Evolutionary conservation across 35 echinoderm and acorn worm species (phyloP).

Genomic region (Stichopus chloronotus): DNA sequence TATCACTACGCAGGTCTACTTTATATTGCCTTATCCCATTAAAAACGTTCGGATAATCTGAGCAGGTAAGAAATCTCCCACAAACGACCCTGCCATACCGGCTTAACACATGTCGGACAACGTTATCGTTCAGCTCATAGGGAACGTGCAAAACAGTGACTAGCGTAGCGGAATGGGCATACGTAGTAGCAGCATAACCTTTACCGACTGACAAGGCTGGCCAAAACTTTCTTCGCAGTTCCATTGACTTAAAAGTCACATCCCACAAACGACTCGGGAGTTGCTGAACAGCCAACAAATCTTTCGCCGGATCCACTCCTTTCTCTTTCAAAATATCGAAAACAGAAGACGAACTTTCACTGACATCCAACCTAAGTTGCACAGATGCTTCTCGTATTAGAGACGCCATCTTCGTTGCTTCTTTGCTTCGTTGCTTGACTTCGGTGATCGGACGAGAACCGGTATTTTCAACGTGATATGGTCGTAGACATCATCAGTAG

Average conservation of each 20-base stretch:
- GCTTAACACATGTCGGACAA: neutral
- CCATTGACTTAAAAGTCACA: too few relatives aligned
- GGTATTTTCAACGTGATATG: too few relatives aligned
- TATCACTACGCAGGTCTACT: neutral
- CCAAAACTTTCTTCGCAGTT: neutral
- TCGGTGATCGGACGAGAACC: too few relatives aligned
- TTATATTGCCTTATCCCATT: conserved; percentile 26
- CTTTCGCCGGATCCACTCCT: conserved; percentile 24
- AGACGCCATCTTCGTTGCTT: too few relatives aligned
- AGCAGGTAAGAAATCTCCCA: neutral
- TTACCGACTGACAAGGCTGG: neutral
- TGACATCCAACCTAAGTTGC: too few relatives aligned
- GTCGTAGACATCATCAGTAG: too few relatives aligned
- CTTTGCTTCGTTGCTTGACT: too few relatives aligned
- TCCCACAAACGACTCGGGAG: conserved; percentile 6
- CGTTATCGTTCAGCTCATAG: conserved; percentile 44
- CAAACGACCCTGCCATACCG: neutral
- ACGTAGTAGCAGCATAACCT: neutral
- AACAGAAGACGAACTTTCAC: too few relatives aligned
- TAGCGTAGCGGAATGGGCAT: neutral
- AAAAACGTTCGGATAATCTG: neutral
- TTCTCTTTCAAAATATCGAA: too few relatives aligned
- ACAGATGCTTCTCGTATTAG: too few relatives aligned
- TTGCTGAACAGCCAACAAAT: conserved; percentile 33
- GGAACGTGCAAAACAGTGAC: conserved; percentile 41